Percentiles rank a stretch among this genome's conserved stretches.
Evolutionary conservation across 2,797 vertebrate species (phyloP).

Genomic region (Tragelaphus eurycerus): DNA sequence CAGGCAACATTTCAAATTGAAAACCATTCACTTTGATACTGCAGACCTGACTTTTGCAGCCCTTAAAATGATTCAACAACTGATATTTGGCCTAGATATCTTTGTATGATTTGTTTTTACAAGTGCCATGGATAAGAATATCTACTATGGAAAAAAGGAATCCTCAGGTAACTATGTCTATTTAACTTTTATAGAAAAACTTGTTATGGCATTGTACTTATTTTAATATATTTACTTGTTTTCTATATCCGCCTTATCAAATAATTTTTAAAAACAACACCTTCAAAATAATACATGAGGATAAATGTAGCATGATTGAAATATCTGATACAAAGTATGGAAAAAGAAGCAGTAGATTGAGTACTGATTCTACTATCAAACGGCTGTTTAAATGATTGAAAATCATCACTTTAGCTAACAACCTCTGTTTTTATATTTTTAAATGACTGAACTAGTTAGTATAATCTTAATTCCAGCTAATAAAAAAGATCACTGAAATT

Average conservation of each 20-base stretch:
- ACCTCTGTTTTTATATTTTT: background rate
- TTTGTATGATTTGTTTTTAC: background rate
- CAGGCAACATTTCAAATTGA: slow-evolving; percentile 32
- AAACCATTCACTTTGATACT: background rate
- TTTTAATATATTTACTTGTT: background rate
- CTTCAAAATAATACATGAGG: background rate
- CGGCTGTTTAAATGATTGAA: background rate
- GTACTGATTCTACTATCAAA: background rate
- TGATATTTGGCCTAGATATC: background rate
- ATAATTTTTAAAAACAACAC: background rate
- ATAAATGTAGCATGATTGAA: background rate
- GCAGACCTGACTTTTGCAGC: background rate
- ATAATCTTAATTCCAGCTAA: background rate
- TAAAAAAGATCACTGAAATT: background rate
- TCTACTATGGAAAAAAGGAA: background rate
- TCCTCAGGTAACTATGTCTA: background rate
- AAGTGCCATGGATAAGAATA: background rate
- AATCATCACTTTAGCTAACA: background rate
- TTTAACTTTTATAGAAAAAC: background rate
- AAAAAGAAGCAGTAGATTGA: background rate
- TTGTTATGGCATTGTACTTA: background rate
- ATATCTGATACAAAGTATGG: background rate
- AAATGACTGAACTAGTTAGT: background rate
- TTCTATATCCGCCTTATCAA: background rate
- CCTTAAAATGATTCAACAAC: background rate